Percentiles rank a stretch among this genome's conserved stretches.
phyloP scores from a whole-genome alignment of 2,888 invertebrate species.

The Melinaea marsaeus region DNA sequence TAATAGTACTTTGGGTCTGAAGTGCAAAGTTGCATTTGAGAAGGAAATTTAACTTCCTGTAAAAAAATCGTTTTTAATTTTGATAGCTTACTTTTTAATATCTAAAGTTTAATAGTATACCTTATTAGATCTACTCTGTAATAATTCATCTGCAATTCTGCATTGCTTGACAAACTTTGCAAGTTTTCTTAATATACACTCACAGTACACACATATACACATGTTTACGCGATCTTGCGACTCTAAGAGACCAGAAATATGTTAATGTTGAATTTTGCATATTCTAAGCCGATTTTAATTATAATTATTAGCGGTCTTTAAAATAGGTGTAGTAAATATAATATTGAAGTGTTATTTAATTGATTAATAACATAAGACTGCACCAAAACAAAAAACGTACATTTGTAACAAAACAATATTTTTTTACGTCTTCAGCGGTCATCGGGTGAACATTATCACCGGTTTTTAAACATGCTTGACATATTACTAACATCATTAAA shows the following conservation, averaged over 20 bases:
- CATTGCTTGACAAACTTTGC: constrained; percentile 47
- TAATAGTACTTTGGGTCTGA: constrained; percentile 14
- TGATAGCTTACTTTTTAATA: not conserved
- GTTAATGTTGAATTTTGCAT: not conserved
- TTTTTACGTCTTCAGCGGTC: constrained; percentile 38
- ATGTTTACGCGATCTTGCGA: constrained; percentile 28
- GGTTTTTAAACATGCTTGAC: constrained; percentile 45
- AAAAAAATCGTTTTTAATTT: not conserved
- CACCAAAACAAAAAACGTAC: constrained; percentile 33
- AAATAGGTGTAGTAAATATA: not conserved
- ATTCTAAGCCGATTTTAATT: not conserved
- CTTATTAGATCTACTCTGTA: constrained; percentile 8
- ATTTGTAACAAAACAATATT: constrained; percentile 41
- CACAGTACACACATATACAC: constrained; percentile 46
- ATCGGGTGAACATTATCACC: constrained; percentile 40
- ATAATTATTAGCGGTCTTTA: not conserved
- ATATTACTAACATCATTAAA: constrained; percentile 27
- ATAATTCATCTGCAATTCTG: constrained; percentile 34
- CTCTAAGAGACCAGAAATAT: constrained; percentile 35
- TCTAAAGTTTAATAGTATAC: constrained; percentile 10
- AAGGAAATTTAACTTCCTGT: constrained; percentile 6
- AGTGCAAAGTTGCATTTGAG: constrained; percentile 3
- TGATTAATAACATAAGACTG: not conserved
- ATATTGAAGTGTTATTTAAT: not conserved
- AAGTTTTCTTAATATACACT: constrained; percentile 43